Evolutionary conservation across 2,797 vertebrate species (phyloP).

Genomic region (Euphonia xanthogaster): DNA sequence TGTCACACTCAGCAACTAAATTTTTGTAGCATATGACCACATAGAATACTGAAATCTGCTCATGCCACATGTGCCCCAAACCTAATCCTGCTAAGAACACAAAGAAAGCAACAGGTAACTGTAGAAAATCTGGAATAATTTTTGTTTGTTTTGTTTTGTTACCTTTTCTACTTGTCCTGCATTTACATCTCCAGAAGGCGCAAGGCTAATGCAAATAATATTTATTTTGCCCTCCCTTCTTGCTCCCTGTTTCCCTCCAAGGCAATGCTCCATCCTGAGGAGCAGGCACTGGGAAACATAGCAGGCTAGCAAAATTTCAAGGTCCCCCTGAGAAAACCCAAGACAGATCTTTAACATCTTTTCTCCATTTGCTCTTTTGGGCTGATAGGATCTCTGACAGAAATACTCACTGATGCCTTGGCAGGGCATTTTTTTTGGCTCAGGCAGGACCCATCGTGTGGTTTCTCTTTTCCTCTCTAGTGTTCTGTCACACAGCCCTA

Average conservation of each 20-base stretch:
- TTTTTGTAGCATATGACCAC: neutral
- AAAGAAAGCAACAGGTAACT: neutral
- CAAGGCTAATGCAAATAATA: neutral
- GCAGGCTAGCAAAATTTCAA: neutral
- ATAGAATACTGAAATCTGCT: neutral
- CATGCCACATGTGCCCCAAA: neutral
- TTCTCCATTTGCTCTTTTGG: neutral
- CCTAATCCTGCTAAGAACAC: neutral
- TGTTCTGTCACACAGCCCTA: fast-evolving
- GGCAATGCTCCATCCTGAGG: neutral
- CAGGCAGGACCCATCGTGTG: neutral
- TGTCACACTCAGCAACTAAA: slow-evolving; percentile 17
- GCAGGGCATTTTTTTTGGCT: neutral
- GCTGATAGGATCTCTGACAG: neutral
- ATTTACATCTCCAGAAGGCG: neutral
- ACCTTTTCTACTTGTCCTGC: neutral
- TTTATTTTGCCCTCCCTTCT: neutral
- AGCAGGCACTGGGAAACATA: neutral
- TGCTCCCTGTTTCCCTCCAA: neutral
- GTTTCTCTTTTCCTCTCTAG: neutral
- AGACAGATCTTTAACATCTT: neutral
- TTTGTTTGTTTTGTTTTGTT: neutral
- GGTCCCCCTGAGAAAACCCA: neutral
- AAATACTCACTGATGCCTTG: neutral
- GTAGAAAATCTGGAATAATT: neutral